Percentiles rank a stretch among this genome's conserved stretches.
phyloP scores from a whole-genome alignment of 2,888 invertebrate genomes.

The Meandrusa payeni region DNA sequence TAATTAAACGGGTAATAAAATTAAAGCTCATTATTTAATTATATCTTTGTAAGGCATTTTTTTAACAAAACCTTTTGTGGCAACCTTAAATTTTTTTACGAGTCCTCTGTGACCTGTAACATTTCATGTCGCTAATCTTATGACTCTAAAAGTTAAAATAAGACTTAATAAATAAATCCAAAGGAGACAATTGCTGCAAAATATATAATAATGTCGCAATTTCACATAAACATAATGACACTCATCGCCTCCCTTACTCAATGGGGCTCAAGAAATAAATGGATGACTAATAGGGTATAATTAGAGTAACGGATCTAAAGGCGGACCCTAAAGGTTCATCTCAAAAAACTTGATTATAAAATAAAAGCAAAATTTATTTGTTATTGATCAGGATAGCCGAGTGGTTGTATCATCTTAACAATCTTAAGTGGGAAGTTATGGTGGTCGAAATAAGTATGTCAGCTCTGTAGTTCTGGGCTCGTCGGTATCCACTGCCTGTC shows the following conservation, averaged over 20 bases:
- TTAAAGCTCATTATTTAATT: neutral
- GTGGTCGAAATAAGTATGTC: no score
- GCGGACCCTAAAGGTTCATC: neutral
- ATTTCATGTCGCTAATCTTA: no score
- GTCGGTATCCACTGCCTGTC: no score
- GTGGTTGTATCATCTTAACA: no score
- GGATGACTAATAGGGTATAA: conserved; percentile 2
- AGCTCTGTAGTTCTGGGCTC: no score
- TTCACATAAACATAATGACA: neutral
- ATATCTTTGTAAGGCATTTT: neutral
- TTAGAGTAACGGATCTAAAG: neutral
- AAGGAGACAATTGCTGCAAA: no score
- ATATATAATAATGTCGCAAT: no score
- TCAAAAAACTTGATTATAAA: neutral
- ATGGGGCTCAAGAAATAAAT: neutral
- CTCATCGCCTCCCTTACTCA: neutral
- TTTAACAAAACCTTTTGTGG: conserved; percentile 1
- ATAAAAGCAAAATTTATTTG: neutral
- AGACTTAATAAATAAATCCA: no score
- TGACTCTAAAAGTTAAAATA: no score
- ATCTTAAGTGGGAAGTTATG: no score
- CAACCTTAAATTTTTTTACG: neutral
- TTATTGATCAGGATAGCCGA: no score
- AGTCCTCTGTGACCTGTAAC: neutral
- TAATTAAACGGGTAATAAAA: conserved; percentile 2